Evolutionary conservation across 1,140 invertebrate genomes (phyloP), one percentile per base, ranked within the genome.

Genomic region (Samia ricini): DNA sequence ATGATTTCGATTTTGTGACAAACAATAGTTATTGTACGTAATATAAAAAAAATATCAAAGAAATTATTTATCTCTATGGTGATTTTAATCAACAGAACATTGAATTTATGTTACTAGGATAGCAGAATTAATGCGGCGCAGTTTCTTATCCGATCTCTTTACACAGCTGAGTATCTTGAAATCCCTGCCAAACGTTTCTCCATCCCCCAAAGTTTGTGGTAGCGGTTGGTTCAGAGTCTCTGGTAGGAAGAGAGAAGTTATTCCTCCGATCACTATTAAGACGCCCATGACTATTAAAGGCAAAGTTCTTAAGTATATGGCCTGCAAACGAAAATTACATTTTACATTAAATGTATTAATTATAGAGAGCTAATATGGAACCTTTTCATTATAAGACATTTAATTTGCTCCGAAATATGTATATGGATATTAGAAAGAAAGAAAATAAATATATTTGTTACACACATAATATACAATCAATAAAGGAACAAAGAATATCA

Each of bases 191-290:
- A 94, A 95, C 24, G 91, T 84, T 80, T 96, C 95, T 12, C 94
- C 95, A 76, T 96, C 95, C 64, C 94, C 93, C 49, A 96, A 81
- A 6, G 95, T 96, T 81, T 97, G 95, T 6, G 96, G 96, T 56
- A 97, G 83, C 57, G 95, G 93, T 68, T 94, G 93, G 74, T 95
- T 94, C 20, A 96, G 89, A 0, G 96, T 97, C 87, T 97, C 96
- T 0, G 96, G 96, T 24, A 97, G 88, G 61, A 96, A 93, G 3
- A 97, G 88, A 12, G 94, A 94, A 7, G 93, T 92, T n/a, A 95
- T 68, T 12, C 95, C 95, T 19, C 95, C 95, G 8, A 93, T 85
- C 1, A 97, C 89, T 67, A 95, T 92, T 21, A 97, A 85, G 0
- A 93, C 86, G 12, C 96, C 96, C 94, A 97, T 95, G 21, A 96